Base-by-base conservation (phyloP, 2,113 vertebrate genomes). In the Chionodraco myersi region DNA sequence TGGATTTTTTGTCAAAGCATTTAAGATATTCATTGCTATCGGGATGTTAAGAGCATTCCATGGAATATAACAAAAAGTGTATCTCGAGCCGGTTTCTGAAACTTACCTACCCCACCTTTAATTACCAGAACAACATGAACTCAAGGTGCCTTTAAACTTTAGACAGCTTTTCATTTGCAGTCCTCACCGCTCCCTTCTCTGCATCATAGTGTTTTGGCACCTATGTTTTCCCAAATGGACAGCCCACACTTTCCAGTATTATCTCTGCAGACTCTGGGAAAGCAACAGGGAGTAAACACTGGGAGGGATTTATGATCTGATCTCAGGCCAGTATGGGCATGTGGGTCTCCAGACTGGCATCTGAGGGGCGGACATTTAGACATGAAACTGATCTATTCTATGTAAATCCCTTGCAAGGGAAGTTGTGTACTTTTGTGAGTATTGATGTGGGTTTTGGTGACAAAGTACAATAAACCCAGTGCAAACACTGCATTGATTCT, bases 311-410 rank as follows among this genome's bases (percentile, higher is more conserved):
- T 15, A 45, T 49, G 6, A 85, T 77, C 71, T 85, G 85, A 76
- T 80, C 65, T 62, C n/a, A 49, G 79, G 70, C 79, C 77, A 86
- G 72, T 59, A 5, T 77, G 69, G n/a, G 48, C 60, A 62, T 72
- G 76, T 79, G 58, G 59, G 61, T 16, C 67, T 81, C 59, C 70
- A 52, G 57, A 70, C 72, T 76, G 79, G 23, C 49, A 65, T 70
- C 23, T 49, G 53, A 51, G 1, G 79, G 23, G 79, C 60, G 71
- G 67, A 77, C 57, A n/a, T 23, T 41, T 41, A 78, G 65, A 78
- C 5, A 5, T 48, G 36, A 41, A 6, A 69, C 72, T 68, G 18
- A 21, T 62, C 68, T 13, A 41, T 74, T 44, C 64, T 61, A 1
- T 61, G 75, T 71, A 70, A 86, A 80, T 54, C 45, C 71, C 60